Conservation (phyloP, 2,113 vertebrate species). For the Vanacampus margaritifer region DNA sequence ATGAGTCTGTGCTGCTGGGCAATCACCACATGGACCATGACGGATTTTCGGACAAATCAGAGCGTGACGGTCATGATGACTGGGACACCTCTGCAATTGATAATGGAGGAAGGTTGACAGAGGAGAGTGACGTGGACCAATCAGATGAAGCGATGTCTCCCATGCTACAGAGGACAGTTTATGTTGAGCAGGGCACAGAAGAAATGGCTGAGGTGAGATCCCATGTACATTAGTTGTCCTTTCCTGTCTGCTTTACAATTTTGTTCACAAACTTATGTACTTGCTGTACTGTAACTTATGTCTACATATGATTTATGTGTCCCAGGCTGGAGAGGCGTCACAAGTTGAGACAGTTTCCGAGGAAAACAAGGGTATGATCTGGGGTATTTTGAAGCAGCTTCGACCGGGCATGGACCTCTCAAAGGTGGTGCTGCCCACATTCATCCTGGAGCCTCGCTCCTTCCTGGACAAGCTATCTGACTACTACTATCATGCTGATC, state of each 20-base stretch:
- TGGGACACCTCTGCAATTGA: constrained; percentile 79
- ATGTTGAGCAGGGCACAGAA: constrained; percentile 84
- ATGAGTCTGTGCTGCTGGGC: constrained; percentile 75
- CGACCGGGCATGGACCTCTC: constrained; percentile 93
- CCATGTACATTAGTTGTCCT: background rate
- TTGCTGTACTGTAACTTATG: background rate
- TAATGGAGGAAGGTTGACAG: constrained; percentile 76
- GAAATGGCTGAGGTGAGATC: constrained; percentile 87
- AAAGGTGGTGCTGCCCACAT: constrained; percentile 89
- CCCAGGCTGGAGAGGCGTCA: constrained; percentile 79
- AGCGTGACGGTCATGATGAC: constrained; percentile 84
- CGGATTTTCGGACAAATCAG: constrained; percentile 87
- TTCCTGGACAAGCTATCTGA: constrained; percentile 94
- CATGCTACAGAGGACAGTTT: constrained; percentile 76
- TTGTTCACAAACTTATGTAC: background rate
- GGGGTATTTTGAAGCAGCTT: constrained; percentile 87
- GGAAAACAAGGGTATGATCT: constrained; percentile 88
- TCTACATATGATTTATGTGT: background rate
- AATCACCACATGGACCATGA: constrained; percentile 85
- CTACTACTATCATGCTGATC: constrained; percentile 89
- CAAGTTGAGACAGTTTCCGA: constrained; percentile 91
- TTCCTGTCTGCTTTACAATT: background rate
- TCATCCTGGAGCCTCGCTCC: constrained; percentile 91
- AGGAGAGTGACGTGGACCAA: constrained; percentile 84
- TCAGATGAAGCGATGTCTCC: constrained; percentile 76